Evolutionary conservation across 2,888 invertebrate species (phyloP), one percentile per base, ranked within the genome.

Genomic region (Platynereis dumerilii): DNA sequence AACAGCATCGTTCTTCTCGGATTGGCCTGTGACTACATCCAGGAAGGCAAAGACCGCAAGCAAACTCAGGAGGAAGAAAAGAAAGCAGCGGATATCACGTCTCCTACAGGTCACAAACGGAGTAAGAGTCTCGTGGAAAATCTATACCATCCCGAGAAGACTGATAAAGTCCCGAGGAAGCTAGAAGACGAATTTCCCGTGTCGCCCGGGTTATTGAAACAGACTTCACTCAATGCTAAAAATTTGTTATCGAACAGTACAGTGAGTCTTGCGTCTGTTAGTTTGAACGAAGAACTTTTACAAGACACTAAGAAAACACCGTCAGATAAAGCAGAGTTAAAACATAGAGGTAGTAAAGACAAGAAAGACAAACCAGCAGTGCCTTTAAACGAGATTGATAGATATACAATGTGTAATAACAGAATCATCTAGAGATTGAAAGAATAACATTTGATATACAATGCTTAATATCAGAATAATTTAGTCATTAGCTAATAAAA

Each of bases 1-100:
- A 92, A 92, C 73, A 95, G 94, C 68, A 90, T 98, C 60, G 88
- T 96, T 27, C 91, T 97, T 59, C 87, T 98, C 69, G 96, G 96
- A 2, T 91, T 91, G 82, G 96, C 96, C 0, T 94, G 94, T 77
- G 91, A 92, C 77, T 87, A 95, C 70, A 96, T 97, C 76, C 87
- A 91, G 48, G 89, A 74, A n/a, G 80, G 78, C 74, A 74, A 78
- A 26, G 42, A 61, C n/a, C 42, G 26, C 7, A 61, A 61, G 34
- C 54, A 24, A 17, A 48, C 17, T 2, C 20, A 5, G 22, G 48
- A 48, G 28, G 54, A 61, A 22, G 12, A 5, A n/a, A 57, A 56
- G 28, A n/a, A 44, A 7, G 34, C 27, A 3, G 10, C 5, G 10
- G 29, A 58, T 7, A 29, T 22, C 2, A 20, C 7, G 12, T 22